Evolutionary conservation across 2,888 invertebrate genomes (phyloP), one percentile per base, ranked within the genome.

Genomic region (Polydrusus tereticollis): DNA sequence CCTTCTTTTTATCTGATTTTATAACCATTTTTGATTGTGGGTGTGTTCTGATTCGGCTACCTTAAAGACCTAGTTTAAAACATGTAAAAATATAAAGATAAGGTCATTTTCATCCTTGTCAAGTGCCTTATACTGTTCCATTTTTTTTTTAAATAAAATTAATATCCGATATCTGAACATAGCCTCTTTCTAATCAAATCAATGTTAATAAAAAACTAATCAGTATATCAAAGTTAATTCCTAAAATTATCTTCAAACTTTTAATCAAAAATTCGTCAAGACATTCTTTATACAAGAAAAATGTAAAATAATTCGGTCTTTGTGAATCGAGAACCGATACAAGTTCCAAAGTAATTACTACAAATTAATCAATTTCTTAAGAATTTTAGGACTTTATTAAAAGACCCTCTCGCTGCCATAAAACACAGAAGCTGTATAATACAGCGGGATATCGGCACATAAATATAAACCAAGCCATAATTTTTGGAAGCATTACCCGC

Each of bases 391-490:
- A 52, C 64, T 64, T 64, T 64, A 64, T 64, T 64, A 64, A 64
- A 64, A 64, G 47, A 64, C 52, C 64, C 52, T 52, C 50, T 52
- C 50, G 21, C 55, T 21, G 52, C 64, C 55, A 64, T 55, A 64
- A 64, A 64, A 64, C 64, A 52, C 55, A 55, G 52, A 55, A 55
- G 52, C 52, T 55, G 29, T 29, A 55, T 55, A 55, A 55, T 55
- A 55, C 52, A 57, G 52, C 60, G 55, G 50, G 68, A 59, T 62
- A 69, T 69, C 68, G 68, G 62, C 59, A 50, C 60, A 69, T 69
- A 69, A 69, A 69, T 69, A 69, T 69, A 69, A 69, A 69, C 59
- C 68, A 62, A 69, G 68, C 50, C 62, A 62, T 69, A 69, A 69
- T 69, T 69, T 69, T 69, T 62, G 68, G 36, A 55, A 41, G 70